Base-by-base conservation (phyloP, 2,113 vertebrate species). In the Trochalopteron elliotii region DNA sequence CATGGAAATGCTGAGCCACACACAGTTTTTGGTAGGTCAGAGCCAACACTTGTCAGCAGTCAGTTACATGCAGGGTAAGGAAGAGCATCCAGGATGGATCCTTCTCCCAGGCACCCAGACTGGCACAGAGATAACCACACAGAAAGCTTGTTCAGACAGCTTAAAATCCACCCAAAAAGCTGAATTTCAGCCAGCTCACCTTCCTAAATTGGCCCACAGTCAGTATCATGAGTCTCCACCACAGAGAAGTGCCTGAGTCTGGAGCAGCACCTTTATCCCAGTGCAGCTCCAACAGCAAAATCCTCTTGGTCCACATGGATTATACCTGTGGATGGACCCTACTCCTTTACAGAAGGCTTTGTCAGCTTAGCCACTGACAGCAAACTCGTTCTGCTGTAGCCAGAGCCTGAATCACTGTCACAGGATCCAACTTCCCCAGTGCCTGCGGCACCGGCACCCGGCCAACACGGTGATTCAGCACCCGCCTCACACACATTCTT, bases 401-500 rank as follows among this genome's bases (percentile, higher is more conserved):
- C 56, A 64, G 61, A 60, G 55, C 52, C 52, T 95, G 94, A 96
- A 90, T 96, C 89, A 80, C 23, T 52, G 57, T 94, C 95, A 97
- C 28, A 61, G 59, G 94, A 94, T 45, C 25, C n/a, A 44, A 28
- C 8, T 44, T 93, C 72, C 77, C 71, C 74, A 35, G 35, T 0
- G 74, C 91, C 65, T 5, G 45, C 2, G 3, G 88, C 0, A 2
- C 4, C 3, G 39, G 88, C 87, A 47, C 22, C 52, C 1, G 0
- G 93, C 86, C 94, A 94, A 30, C 2, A 0, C 2, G 3, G 52
- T 96, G 96, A 96, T 94, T 97, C 96, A 96, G 91, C 95, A 87
- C 17, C 42, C 15, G 1, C 75, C 76, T 77, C 57, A 0, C 47
- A 23, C 53, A 24, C 47, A 33, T 56, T 44, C 15, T 5, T 27